phyloP scores from a whole-genome alignment of 2,113 vertebrate genomes.

The human region DNA sequence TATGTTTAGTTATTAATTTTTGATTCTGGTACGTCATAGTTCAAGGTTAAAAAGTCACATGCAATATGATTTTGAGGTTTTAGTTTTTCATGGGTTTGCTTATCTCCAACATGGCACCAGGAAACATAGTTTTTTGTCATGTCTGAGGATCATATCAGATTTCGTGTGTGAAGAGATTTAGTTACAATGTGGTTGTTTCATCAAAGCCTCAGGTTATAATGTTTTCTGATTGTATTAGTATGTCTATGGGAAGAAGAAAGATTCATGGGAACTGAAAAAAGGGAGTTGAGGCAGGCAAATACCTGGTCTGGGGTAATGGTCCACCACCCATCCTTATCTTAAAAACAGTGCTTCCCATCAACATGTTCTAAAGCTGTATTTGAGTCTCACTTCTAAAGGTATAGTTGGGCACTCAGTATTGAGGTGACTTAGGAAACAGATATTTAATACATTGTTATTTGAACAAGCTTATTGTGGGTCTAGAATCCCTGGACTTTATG shows the following conservation, averaged over 20 bases:
- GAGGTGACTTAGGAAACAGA: not conserved
- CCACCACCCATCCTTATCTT: not conserved
- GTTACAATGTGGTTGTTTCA: not conserved
- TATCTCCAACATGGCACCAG: too few relatives aligned
- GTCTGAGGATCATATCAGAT: not conserved
- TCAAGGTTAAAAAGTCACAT: not conserved
- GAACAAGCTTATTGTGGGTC: not conserved
- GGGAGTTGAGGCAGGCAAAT: not conserved
- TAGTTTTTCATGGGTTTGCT: not conserved
- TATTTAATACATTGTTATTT: not conserved
- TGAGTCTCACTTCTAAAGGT: not conserved
- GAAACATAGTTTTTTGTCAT: not conserved
- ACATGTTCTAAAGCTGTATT: not conserved
- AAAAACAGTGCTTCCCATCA: not conserved
- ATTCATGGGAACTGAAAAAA: not conserved
- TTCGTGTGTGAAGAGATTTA: not conserved
- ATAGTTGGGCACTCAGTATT: not conserved
- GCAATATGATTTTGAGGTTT: not conserved
- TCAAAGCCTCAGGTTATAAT: not conserved
- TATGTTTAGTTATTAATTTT: not conserved
- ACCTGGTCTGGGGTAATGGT: not conserved
- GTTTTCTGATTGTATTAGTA: not conserved
- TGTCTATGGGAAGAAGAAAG: not conserved
- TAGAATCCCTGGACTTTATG: not conserved
- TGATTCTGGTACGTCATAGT: not conserved